Conservation (phyloP, 2,797 vertebrate species). For the Tiaroga cobitis region DNA sequence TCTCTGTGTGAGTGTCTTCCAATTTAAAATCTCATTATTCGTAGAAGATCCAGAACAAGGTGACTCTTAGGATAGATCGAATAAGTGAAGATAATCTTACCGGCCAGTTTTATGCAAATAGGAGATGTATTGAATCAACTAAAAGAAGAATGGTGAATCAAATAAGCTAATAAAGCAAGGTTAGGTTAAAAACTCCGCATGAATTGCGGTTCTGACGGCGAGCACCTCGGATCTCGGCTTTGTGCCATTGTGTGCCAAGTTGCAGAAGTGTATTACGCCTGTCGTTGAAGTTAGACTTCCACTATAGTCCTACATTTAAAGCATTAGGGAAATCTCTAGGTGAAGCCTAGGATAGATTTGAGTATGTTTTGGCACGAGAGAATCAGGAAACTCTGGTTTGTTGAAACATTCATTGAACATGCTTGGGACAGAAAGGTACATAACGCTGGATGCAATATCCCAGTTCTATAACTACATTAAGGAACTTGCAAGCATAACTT, state of each 20-base stretch:
- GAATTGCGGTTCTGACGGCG: constrained; percentile 77
- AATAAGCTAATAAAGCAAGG: constrained; percentile 86
- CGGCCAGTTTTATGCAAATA: constrained; percentile 87
- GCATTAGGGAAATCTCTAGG: constrained; percentile 60
- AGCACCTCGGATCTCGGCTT: constrained; percentile 69
- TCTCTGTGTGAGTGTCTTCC: constrained; percentile 87
- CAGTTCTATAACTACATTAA: constrained; percentile 65
- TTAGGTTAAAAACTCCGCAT: constrained; percentile 76
- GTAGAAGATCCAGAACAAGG: constrained; percentile 87
- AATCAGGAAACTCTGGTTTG: constrained; percentile 53
- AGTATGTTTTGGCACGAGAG: constrained; percentile 26
- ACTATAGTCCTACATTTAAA: constrained; percentile 35
- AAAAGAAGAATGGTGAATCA: constrained; percentile 83
- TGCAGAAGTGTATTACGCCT: constrained; percentile 77
- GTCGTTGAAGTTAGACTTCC: constrained; percentile 65
- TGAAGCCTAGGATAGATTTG: constrained; percentile 39
- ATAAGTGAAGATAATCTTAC: constrained; percentile 88
- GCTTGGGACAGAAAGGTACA: constrained; percentile 32
- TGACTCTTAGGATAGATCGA: constrained; percentile 85
- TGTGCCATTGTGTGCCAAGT: constrained; percentile 72
- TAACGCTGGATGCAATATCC: constrained; percentile 23
- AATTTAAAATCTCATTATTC: constrained; percentile 91
- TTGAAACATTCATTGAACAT: constrained; percentile 38
- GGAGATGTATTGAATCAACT: constrained; percentile 86
- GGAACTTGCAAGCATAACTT: constrained; percentile 73